phyloP scores from a whole-genome alignment of 2,113 vertebrate species.

The Aldabrachelys gigantea region DNA sequence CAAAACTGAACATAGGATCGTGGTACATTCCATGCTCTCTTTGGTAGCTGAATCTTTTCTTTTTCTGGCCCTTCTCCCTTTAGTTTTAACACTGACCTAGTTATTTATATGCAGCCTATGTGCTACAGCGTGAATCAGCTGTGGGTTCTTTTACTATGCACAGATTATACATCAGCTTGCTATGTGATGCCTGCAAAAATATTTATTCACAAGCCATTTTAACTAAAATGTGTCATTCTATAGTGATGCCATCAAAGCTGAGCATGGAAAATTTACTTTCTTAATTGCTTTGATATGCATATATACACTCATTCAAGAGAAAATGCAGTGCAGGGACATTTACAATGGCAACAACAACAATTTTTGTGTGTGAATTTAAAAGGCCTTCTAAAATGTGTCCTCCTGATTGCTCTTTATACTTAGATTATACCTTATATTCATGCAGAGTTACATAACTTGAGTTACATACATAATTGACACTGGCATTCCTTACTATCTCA shows the following conservation, averaged over 20 bases:
- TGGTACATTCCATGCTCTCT: background rate
- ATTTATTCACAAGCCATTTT: conserved; percentile 51
- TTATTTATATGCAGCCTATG: conserved; percentile 30
- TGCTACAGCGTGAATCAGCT: fast-evolving
- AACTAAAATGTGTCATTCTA: conserved; percentile 25
- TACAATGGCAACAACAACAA: background rate
- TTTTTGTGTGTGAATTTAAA: background rate
- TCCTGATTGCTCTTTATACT: background rate
- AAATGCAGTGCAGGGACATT: background rate
- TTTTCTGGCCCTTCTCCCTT: background rate
- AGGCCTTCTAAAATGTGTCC: background rate
- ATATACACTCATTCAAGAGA: conserved; percentile 4
- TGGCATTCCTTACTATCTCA: background rate
- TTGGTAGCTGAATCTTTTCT: background rate
- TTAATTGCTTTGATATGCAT: conserved; percentile 16
- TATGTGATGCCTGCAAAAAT: conserved; percentile 44
- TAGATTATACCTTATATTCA: background rate
- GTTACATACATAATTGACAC: no score
- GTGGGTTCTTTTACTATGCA: background rate
- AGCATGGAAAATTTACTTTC: background rate
- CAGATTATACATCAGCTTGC: background rate
- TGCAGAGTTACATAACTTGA: fast-evolving
- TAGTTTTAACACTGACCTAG: conserved; percentile 37
- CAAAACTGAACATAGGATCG: fast-evolving
- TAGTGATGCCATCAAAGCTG: conserved; percentile 8